Conservation (phyloP, 2,888 invertebrate genomes). For the Drosophila mulleri region DNA sequence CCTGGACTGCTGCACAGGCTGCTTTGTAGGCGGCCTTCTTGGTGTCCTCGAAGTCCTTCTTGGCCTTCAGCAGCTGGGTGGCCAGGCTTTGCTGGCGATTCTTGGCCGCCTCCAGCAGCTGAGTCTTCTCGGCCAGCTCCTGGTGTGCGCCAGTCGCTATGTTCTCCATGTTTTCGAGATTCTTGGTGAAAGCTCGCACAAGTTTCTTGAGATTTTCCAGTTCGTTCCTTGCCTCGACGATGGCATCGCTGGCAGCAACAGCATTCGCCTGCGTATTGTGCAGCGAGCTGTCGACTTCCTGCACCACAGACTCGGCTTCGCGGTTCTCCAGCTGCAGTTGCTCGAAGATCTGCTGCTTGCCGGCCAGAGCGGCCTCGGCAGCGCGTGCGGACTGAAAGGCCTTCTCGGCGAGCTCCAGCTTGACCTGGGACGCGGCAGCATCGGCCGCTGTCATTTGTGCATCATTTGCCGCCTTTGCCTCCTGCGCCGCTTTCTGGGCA, state of each 20-base stretch:
- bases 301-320: slow-evolving; percentile 88
- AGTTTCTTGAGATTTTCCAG: slow-evolving; percentile 85
- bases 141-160: slow-evolving; percentile 87
- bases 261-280: slow-evolving; percentile 88
- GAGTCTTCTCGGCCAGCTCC: slow-evolving; percentile 88
- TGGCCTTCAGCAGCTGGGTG: slow-evolving; percentile 87
- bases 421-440: slow-evolving; percentile 90
- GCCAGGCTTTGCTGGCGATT: slow-evolving; percentile 88
- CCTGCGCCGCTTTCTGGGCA: slow-evolving; percentile 90
- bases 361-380: slow-evolving; percentile 89
- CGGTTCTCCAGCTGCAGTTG: slow-evolving; percentile 89
- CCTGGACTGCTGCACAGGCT: slow-evolving; percentile 89
- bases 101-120: slow-evolving; percentile 89
- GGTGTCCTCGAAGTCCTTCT: slow-evolving; percentile 88
- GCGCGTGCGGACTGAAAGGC: slow-evolving; percentile 90
- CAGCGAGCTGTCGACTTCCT: slow-evolving; percentile 88
- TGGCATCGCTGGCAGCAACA: slow-evolving; percentile 87
- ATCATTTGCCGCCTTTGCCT: slow-evolving; percentile 90
- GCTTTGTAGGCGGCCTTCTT: slow-evolving; percentile 90
- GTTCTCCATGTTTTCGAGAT: slow-evolving; percentile 88
- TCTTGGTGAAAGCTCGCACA: slow-evolving; percentile 86
- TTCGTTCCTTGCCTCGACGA: slow-evolving; percentile 87
- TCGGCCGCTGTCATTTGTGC: slow-evolving; percentile 91
- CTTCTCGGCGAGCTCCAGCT: slow-evolving; percentile 90
- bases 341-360: slow-evolving; percentile 89